A percentile compares a stretch with the other conserved stretches of the same genome.
phyloP scores from a whole-genome alignment of 2,888 invertebrate species.

The Hydropsyche betteni region DNA sequence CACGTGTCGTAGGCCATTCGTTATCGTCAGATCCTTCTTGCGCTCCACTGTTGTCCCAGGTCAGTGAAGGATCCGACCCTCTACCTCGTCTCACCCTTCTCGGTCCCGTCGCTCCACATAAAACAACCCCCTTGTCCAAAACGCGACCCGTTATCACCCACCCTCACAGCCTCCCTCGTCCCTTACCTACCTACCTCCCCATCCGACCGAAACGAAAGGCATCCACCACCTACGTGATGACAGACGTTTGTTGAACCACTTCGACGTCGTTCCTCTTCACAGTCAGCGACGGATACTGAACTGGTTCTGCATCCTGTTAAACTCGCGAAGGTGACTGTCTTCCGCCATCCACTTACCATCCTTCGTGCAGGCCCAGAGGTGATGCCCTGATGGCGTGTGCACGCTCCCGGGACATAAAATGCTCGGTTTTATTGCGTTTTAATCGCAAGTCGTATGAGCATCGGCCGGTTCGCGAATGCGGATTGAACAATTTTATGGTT shows the following conservation, averaged over 20 bases:
- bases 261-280: neutral
- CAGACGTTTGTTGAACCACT: neutral
- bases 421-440: no score
- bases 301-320: slow-evolving; percentile 47
- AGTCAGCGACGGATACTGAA: slow-evolving; percentile 42
- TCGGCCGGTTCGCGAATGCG: no score
- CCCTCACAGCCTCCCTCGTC: neutral
- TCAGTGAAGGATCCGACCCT: slow-evolving; percentile 10
- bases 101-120: slow-evolving; percentile 9
- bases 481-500: no score
- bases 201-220: neutral
- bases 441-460: no score
- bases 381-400: no score
- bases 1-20: slow-evolving; percentile 22
- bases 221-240: neutral
- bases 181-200: neutral
- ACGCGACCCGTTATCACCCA: neutral
- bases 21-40: slow-evolving; percentile 36
- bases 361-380: no score
- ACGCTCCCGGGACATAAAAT: no score
- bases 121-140: slow-evolving; percentile 31
- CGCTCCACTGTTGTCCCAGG: slow-evolving; percentile 9
- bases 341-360: neutral
- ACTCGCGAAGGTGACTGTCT: neutral
- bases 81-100: neutral